phyloP scores from a whole-genome alignment of 2,797 vertebrate genomes.

The Toxotes lorentzi region DNA sequence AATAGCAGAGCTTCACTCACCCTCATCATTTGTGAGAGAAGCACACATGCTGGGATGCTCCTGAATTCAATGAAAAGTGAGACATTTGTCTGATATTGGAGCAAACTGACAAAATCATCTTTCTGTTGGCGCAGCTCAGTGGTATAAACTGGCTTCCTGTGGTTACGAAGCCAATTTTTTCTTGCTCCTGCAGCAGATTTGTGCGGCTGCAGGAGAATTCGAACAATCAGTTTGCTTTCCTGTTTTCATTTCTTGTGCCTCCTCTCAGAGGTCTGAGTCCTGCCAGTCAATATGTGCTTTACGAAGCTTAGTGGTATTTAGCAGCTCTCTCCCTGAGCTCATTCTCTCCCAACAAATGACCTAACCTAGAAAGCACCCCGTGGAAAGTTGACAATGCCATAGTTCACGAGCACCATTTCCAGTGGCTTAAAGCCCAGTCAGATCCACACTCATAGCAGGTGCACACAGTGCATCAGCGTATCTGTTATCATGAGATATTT shows the following conservation, averaged over 20 bases:
- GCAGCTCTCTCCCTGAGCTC: conserved; percentile 21
- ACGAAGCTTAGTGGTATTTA: conserved; percentile 51
- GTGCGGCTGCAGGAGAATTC: conserved; percentile 18
- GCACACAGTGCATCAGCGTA: conserved; percentile 3
- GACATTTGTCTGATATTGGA: conserved; percentile 59
- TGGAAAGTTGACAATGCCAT: conserved; percentile 30
- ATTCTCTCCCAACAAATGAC: conserved; percentile 29
- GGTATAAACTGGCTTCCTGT: conserved; percentile 44
- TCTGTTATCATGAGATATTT: conserved; percentile 34
- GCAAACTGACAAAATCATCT: conserved; percentile 60
- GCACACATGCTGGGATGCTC: conserved; percentile 54
- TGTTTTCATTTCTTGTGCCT: conserved; percentile 46
- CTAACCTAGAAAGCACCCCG: conserved; percentile 22
- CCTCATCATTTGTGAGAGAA: conserved; percentile 45
- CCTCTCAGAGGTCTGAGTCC: conserved; percentile 28
- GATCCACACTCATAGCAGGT: conserved; percentile 5
- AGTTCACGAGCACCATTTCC: conserved; percentile 44
- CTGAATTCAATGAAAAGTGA: conserved; percentile 47
- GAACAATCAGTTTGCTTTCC: conserved; percentile 20
- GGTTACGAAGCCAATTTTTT: conserved; percentile 24
- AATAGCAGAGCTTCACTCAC: conserved; percentile 39
- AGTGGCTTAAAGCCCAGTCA: conserved; percentile 35
- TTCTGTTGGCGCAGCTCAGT: conserved; percentile 33
- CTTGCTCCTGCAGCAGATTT: conserved; percentile 10
- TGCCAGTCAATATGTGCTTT: conserved; percentile 49